These are phyloP conservation scores for Quadriops clusia DNA, from an alignment of 2,888 invertebrate genomes.

Conservation along the genomic window DNA sequence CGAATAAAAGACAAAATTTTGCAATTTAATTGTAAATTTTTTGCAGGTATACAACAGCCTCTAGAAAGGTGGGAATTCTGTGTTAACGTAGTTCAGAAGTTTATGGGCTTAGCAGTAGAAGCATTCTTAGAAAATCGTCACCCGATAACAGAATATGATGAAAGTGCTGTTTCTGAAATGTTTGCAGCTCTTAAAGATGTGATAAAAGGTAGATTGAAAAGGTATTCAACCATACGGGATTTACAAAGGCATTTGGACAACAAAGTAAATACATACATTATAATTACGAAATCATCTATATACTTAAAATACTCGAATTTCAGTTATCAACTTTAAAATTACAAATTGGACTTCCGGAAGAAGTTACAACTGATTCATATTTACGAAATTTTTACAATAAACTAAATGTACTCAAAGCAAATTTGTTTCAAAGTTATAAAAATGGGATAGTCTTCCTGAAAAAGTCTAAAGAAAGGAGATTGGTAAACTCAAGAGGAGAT, in stretches of 20 bases:
- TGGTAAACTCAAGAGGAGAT: constrained; percentile 30
- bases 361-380: constrained; percentile 26
- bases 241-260: constrained; percentile 27
- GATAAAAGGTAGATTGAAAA: constrained; percentile 20
- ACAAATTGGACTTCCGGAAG: constrained; percentile 37
- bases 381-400: constrained; percentile 35
- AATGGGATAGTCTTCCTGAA: constrained; percentile 37
- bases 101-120: constrained; percentile 39
- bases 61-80: constrained; percentile 42
- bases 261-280: constrained; percentile 28
- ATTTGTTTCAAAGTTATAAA: constrained; percentile 42
- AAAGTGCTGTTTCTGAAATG: constrained; percentile 20
- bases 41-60: constrained; percentile 25
- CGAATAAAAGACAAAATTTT: constrained; percentile 3
- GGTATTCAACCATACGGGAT: constrained; percentile 19
- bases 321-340: constrained; percentile 37
- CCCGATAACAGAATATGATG: constrained; percentile 23
- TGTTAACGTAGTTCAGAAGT: constrained; percentile 35
- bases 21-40: constrained; percentile 5
- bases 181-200: constrained; percentile 23
- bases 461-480: constrained; percentile 31
- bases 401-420: constrained; percentile 37
- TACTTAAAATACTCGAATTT: constrained; percentile 13
- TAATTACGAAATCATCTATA: not conserved
- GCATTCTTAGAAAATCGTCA: constrained; percentile 31